Base-by-base conservation (phyloP, 2,113 vertebrate species). In the Myotis brandtii region DNA sequence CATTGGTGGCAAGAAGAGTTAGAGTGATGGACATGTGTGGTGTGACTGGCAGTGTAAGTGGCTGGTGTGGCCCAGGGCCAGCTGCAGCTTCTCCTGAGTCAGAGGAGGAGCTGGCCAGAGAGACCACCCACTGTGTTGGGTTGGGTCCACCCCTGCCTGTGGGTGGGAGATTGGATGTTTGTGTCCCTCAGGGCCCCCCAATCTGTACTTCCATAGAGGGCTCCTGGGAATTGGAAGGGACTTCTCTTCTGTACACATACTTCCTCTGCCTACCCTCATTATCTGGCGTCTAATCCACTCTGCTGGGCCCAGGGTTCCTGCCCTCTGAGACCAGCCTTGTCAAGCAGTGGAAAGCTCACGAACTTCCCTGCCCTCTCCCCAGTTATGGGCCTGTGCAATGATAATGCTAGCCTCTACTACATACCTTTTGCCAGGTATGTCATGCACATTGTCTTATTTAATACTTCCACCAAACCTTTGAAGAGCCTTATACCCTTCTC, bases 101-200 rank as follows among this genome's bases (percentile, higher is more conserved):
- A 89, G 86, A 94, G 66, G 69, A 89, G 81, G 94, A 83, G 92
- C 66, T 40, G 62, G 32, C 90, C 80, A 86, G 90, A 88, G 91
- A 93, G 95, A 96, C 95, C 96, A 96, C 96, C 93, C 93, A 92
- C 70, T 75, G 93, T 0, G 72, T 16, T 70, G 46, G 30, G 12
- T 14, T 82, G 54, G 89, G 66, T 40, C 59, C n/a, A 43, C 34
- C 54, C 20, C 79, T 1, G 72, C 54, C 59, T 40, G 85, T 81
- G 86, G 48, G 48, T 79, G 66, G 93, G 82, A 96, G 50, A 69
- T 27, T 54, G 86, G 91, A 30, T 64, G 27, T 82, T 79, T 96
- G 79, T 95, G 89, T 97, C 96, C 96, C 95, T 95, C 86, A n/a
- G 75, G 16, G 48, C 52, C 30, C 59, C 79, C 86, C 62, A 79